These are phyloP conservation scores for Geranospiza caerulescens DNA, from an alignment of 2,797 vertebrate genomes.

Conservation along the genomic window DNA sequence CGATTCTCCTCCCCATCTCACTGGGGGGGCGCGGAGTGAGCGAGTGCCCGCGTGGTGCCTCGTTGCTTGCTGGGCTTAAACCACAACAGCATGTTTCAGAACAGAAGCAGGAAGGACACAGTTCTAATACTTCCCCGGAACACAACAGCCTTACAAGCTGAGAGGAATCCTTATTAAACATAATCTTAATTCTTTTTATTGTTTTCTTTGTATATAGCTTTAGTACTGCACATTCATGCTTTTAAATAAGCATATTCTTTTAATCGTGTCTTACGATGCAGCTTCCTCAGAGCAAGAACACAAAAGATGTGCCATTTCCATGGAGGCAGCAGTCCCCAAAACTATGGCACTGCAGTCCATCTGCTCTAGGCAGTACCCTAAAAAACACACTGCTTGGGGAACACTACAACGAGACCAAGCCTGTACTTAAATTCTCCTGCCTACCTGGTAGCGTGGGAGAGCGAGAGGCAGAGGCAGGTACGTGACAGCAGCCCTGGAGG, in stretches of 20 bases:
- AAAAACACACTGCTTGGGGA: not conserved
- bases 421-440: not conserved
- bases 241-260: not conserved
- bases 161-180: not conserved
- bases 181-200: not conserved
- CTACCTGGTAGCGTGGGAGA: not conserved
- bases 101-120: not conserved
- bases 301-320: not conserved
- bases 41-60: too few species aligned
- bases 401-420: not conserved
- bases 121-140: not conserved
- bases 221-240: not conserved
- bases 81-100: not conserved
- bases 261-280: not conserved
- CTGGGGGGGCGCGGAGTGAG: fast-evolving
- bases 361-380: not conserved
- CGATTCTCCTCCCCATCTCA: too few species aligned
- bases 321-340: not conserved
- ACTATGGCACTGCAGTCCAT: not conserved
- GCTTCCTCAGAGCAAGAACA: not conserved
- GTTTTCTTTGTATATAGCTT: not conserved
- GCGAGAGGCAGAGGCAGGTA: not conserved
- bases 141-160: not conserved
- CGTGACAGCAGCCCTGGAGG: not conserved
- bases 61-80: too few species aligned